Base-by-base conservation (phyloP, 2,888 invertebrate genomes). In the Rhagonycha lutea region DNA sequence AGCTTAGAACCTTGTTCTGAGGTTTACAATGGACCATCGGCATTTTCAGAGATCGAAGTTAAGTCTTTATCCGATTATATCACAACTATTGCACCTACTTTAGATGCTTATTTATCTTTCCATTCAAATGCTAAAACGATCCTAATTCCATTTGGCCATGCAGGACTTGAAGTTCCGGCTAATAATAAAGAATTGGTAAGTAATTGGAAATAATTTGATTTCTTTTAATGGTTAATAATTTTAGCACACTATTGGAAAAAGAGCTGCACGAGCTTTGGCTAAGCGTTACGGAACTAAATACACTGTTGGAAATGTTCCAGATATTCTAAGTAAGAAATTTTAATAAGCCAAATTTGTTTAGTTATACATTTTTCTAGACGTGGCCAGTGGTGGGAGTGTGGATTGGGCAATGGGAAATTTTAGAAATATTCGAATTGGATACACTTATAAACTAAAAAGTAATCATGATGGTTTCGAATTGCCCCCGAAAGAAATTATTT, bases 391-490 rank as follows among this genome's bases (percentile, higher is more conserved):
- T 62, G 8, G 9, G 11, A 90, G 91, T 9, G 88, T 91, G 68
- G 95, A 96, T 84, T 96, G 94, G 93, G 93, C 91, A 0, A 93
- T 94, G 81, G 92, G 90, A 7, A 89, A 91, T 0, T 90, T 89
- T 68, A 23, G 32, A 14, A 24, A 69, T 28, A 90, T 92, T 0
- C 92, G 92, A 2, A 88, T 94, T 10, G 89, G 91, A 0, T 93
- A 91, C 73, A 92, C 92, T 0, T 91, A 92, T 78, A 92, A 93
- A 82, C 88, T 95, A 0, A 88, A 94, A 14, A 94, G 94, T 81
- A 88, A 84, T 0, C 91, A 92, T 0, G 73, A 82, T 28, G 89
- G 90, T 82, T 95, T 94, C 84, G 83, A 91, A 0, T 87, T 95
- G 2, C 95, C 95, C 0, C 89, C 92, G 0, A 82, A 84, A 0